These are phyloP conservation scores for Sinelater perroti DNA, from an alignment of 2,888 invertebrate genomes.

Conservation along the genomic window DNA sequence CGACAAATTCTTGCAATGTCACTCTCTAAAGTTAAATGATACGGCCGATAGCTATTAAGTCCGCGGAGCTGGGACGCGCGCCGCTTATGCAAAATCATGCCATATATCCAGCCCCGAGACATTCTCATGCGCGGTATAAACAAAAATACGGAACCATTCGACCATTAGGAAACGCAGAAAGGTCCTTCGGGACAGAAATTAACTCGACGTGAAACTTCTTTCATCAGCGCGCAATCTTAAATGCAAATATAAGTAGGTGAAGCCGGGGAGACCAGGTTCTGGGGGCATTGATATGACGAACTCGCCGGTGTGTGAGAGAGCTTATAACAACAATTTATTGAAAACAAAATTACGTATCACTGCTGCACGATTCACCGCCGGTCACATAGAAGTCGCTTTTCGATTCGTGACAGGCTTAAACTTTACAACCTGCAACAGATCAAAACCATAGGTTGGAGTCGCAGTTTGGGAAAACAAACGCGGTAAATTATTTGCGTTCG, in stretches of 20 bases:
- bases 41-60: constrained; percentile 33
- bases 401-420: constrained; percentile 29
- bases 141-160: constrained; percentile 27
- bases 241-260: constrained; percentile 31
- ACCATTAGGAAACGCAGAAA: constrained; percentile 29
- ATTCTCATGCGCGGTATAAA: constrained; percentile 30
- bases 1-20: constrained; percentile 39
- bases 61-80: constrained; percentile 13
- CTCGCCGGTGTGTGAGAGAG: constrained; percentile 25
- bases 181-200: constrained; percentile 33
- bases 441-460: constrained; percentile 16
- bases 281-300: constrained; percentile 16
- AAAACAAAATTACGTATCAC: constrained; percentile 37
- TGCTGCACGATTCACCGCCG: constrained; percentile 36
- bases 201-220: constrained; percentile 24
- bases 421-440: constrained; percentile 20
- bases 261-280: constrained; percentile 13
- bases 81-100: constrained; percentile 32
- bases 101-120: constrained; percentile 26
- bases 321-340: constrained; percentile 35
- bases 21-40: constrained; percentile 32
- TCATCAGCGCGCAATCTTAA: constrained; percentile 31
- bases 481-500: constrained; percentile 18
- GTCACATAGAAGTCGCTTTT: constrained; percentile 30
- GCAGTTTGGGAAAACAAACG: constrained; percentile 28